A percentile compares a stretch with the other conserved stretches of the same genome.
phyloP scores from a whole-genome alignment of 2,113 vertebrate species.

The Choloepus hoffmanni region DNA sequence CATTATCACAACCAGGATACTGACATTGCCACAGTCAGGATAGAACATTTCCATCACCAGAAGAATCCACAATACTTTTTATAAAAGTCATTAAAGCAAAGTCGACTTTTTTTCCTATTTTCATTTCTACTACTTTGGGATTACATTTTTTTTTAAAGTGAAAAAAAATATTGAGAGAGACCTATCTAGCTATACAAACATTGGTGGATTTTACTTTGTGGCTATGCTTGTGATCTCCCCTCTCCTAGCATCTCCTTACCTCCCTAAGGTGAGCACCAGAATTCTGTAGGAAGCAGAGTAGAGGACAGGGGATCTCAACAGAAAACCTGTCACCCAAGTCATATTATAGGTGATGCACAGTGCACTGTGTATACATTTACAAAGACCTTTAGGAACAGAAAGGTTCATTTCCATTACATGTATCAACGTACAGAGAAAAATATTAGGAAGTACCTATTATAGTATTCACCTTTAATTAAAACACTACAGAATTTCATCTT shows the following conservation, averaged over 20 bases:
- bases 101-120: slow-evolving; percentile 45
- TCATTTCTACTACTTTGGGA: slow-evolving; percentile 16
- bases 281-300: background rate
- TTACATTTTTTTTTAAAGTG: background rate
- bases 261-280: background rate
- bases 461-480: slow-evolving; percentile 52
- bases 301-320: background rate
- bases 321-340: background rate
- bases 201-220: background rate
- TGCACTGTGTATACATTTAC: background rate
- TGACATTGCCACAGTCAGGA: background rate
- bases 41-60: background rate
- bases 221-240: background rate
- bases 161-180: background rate
- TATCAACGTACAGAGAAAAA: slow-evolving; percentile 23
- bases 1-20: background rate
- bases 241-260: background rate
- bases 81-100: slow-evolving; percentile 37
- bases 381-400: slow-evolving; percentile 36
- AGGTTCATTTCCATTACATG: background rate
- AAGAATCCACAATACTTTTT: background rate
- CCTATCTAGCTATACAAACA: background rate
- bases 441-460: slow-evolving; percentile 29
- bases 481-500: slow-evolving; percentile 78
- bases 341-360: background rate